phyloP scores from a whole-genome alignment of 2,113 vertebrate species.

The Brachirus orientalis region DNA sequence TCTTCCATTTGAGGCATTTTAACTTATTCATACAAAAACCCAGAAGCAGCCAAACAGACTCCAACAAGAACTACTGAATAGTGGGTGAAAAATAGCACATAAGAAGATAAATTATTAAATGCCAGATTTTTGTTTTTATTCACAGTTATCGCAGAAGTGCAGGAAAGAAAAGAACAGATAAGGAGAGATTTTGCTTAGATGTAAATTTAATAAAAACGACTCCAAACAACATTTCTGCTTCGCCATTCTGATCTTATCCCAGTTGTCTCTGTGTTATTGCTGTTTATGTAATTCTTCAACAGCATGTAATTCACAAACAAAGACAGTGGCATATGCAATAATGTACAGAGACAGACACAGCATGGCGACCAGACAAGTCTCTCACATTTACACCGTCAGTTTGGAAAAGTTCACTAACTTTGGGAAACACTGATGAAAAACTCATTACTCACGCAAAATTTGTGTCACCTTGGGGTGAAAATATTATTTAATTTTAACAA shows the following conservation, averaged over 20 bases:
- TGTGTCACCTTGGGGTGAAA: neutral
- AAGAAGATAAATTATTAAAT: conserved; percentile 1
- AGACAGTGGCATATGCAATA: conserved; percentile 17
- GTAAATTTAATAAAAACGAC: conserved; percentile 53
- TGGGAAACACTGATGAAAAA: too few relatives aligned
- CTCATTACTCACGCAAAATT: too few relatives aligned
- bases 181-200: conserved; percentile 26
- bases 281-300: conserved; percentile 31
- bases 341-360: conserved; percentile 2
- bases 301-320: conserved; percentile 16
- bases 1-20: neutral
- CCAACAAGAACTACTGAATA: neutral
- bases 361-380: neutral
- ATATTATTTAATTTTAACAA: too few relatives aligned
- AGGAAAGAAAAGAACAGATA: neutral
- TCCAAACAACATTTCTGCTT: neutral
- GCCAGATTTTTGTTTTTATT: neutral
- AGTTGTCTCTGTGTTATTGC: conserved; percentile 35
- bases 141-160: neutral
- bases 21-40: conserved; percentile 7
- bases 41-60: too few relatives aligned
- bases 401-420: neutral
- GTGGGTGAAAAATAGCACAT: neutral
- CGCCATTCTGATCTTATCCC: conserved; percentile 2
- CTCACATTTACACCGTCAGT: neutral